Conservation (phyloP, 2,797 vertebrate species). For the Anisognathus igniventris region DNA sequence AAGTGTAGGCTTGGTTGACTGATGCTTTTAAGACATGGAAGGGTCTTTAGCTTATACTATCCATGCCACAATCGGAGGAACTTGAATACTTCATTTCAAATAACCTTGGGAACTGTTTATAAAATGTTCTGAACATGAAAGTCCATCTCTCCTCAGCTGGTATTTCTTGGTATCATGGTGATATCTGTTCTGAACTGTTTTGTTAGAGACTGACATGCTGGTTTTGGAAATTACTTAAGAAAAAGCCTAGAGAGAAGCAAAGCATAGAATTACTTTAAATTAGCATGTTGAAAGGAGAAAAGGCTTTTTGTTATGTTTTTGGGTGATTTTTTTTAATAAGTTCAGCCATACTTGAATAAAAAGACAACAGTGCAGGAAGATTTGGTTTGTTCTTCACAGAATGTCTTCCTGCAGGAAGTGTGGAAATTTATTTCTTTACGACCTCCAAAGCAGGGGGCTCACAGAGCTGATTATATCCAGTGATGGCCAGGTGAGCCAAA, state of each 20-base stretch:
- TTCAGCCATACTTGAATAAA: not conserved
- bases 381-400: not conserved
- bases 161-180: not conserved
- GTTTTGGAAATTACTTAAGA: not conserved
- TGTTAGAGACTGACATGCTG: not conserved
- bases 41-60: not conserved
- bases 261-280: not conserved
- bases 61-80: not conserved
- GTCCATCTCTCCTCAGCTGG: not conserved
- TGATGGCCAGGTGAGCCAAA: not conserved
- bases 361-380: not conserved
- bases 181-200: not conserved
- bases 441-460: not conserved
- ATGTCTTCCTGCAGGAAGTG: not conserved
- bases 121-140: not conserved
- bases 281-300: not conserved
- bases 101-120: not conserved
- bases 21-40: not conserved
- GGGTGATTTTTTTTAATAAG: not conserved
- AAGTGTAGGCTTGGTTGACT: not conserved
- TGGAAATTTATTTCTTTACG: not conserved
- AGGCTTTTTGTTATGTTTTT: not conserved
- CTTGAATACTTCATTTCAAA: not conserved
- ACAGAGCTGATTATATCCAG: not conserved
- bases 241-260: not conserved